Evolutionary conservation across 1,140 invertebrate species (phyloP), one percentile per base, ranked within the genome.

Genomic region (Hylaeus anthracinus): DNA sequence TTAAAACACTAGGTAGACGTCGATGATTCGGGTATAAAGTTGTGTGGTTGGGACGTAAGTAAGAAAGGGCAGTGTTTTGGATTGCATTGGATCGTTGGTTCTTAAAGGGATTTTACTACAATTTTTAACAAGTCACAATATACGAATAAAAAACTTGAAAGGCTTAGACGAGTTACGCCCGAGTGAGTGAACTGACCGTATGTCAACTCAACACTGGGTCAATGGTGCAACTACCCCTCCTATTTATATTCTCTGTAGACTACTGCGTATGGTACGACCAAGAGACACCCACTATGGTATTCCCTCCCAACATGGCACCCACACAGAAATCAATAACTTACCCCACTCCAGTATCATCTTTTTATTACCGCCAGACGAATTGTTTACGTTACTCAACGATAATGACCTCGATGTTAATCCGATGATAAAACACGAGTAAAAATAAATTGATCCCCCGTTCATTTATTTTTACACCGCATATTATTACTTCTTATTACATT

Each of bases 171-270:
- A 61, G 10, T 71, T n/a, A 70, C 70, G 73, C 58, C 63, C 65
- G 73, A 88, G 84, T 88, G 87, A 92, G 88, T 88, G 86, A 89
- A 90, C 90, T 89, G 86, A 85, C 86, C 88, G 82, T 89, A 83
- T 86, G 86, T 89, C 88, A 91, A 91, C 88, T 86, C 89, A 91
- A 91, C 91, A 93, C 92, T 93, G 91, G 92, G 92, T 92, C 91
- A 92, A 92, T 92, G 92, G 91, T 93, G 92, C 90, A 92, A 92
- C 91, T 90, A 91, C 91, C 91, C 91, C 90, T 89, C 89, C 91
- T 92, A 92, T 93, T 93, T 92, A 92, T 92, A 91, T 88, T 79
- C 82, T 70, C 72, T 81, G 81, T 87, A 86, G 87, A 88, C 90
- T 86, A 69, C 82, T 84, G 82, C 85, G 84, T 84, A 85, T 83